A percentile compares a stretch with the other conserved stretches of the same genome.
These are phyloP conservation scores for Zonitis immaculata DNA, from an alignment of 2,888 invertebrate species.

Conservation along the genomic window DNA sequence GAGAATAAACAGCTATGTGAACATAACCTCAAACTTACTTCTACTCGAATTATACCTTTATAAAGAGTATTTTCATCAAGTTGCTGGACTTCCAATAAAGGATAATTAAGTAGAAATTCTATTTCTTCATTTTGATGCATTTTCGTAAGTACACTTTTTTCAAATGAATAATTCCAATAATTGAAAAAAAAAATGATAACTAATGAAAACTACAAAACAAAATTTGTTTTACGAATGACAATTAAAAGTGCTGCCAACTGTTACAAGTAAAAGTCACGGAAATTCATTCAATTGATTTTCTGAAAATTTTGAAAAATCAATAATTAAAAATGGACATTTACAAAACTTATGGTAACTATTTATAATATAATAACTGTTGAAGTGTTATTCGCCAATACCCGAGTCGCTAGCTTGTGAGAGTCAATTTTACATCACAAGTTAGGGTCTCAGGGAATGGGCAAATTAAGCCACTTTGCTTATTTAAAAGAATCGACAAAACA, in stretches of 20 bases:
- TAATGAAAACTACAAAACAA: background rate
- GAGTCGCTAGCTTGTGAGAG: conserved; percentile 69
- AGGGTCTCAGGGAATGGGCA: conserved; percentile 75
- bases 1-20: background rate
- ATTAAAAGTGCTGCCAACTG: too few species aligned
- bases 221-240: too few species aligned
- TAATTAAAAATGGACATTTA: too few species aligned
- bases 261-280: too few species aligned
- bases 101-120: conserved; percentile 1
- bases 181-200: background rate
- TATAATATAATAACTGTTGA: too few species aligned
- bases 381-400: conserved; percentile 56
- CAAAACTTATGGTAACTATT: too few species aligned
- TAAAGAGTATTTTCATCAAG: background rate
- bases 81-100: background rate
- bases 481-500: background rate
- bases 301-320: too few species aligned
- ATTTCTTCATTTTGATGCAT: background rate
- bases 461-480: conserved; percentile 48
- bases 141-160: background rate
- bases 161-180: background rate
- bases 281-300: too few species aligned
- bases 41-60: background rate
- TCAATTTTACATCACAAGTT: conserved; percentile 65
- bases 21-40: conserved; percentile 10